phyloP scores from a whole-genome alignment of 2,888 invertebrate species.

The Panopea generosa region DNA sequence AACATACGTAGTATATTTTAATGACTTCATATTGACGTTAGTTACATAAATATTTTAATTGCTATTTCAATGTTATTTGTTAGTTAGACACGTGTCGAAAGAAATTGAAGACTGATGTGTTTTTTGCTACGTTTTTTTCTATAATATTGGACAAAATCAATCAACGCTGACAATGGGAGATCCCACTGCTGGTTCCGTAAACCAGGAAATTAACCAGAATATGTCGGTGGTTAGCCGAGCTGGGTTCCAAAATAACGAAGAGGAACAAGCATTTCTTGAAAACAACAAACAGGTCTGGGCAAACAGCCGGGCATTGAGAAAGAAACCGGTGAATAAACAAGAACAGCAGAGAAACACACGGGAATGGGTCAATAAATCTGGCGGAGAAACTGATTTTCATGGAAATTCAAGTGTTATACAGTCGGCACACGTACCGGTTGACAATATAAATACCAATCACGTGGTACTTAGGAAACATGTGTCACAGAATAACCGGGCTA shows the following conservation, averaged over 20 bases:
- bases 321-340: slow-evolving; percentile 1
- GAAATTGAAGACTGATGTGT: too few species aligned
- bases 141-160: too few species aligned
- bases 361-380: not conserved
- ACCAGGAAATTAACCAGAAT: slow-evolving; percentile 42
- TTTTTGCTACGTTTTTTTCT: too few species aligned
- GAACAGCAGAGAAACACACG: not conserved
- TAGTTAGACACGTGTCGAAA: too few species aligned
- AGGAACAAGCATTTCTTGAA: slow-evolving; percentile 37
- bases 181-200: slow-evolving; percentile 4
- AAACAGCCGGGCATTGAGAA: slow-evolving; percentile 2
- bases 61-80: too few species aligned
- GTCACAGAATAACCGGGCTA: slow-evolving; percentile 15
- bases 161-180: not conserved
- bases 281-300: slow-evolving; percentile 40
- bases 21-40: too few species aligned
- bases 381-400: not conserved
- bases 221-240: slow-evolving; percentile 29
- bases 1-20: too few species aligned
- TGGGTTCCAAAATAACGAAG: slow-evolving; percentile 36
- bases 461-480: too few species aligned
- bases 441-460: not conserved
- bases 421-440: too few species aligned
- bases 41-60: too few species aligned
- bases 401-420: too few species aligned